Conservation (phyloP, 2,113 vertebrate species). For the Tautogolabrus adspersus region DNA sequence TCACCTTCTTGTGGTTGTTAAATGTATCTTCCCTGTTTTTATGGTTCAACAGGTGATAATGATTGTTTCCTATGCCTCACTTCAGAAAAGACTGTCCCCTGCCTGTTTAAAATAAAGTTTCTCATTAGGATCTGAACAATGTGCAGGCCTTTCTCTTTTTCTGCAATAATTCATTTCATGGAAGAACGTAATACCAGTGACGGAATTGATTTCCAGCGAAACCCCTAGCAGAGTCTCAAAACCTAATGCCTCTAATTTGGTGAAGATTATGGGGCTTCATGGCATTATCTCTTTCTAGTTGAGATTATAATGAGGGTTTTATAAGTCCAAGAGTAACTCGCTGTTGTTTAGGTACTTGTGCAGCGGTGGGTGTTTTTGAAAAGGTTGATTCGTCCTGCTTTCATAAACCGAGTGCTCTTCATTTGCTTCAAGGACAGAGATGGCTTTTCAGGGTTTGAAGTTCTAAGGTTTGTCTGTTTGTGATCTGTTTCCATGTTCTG, state of each 20-base stretch:
- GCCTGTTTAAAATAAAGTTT: no score
- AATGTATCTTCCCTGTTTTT: no score
- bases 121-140: no score
- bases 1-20: no score
- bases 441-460: constrained; percentile 31
- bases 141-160: no score
- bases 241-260: constrained; percentile 42
- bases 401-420: constrained; percentile 36
- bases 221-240: constrained; percentile 7
- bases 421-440: constrained; percentile 49
- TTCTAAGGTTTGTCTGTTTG: constrained; percentile 6
- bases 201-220: no score
- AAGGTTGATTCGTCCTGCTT: constrained; percentile 30
- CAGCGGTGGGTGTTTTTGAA: constrained; percentile 20
- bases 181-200: no score
- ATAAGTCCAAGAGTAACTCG: constrained; percentile 31
- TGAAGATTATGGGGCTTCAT: constrained; percentile 21
- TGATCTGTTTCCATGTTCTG: neutral
- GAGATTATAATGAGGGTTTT: constrained; percentile 20
- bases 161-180: no score
- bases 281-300: neutral
- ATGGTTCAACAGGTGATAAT: no score
- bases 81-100: no score
- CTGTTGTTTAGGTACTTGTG: constrained; percentile 15
- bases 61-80: no score